Percentiles rank a stretch among this genome's conserved stretches.
phyloP scores from a whole-genome alignment of 1,140 invertebrate species.

The Augochlora pura region DNA sequence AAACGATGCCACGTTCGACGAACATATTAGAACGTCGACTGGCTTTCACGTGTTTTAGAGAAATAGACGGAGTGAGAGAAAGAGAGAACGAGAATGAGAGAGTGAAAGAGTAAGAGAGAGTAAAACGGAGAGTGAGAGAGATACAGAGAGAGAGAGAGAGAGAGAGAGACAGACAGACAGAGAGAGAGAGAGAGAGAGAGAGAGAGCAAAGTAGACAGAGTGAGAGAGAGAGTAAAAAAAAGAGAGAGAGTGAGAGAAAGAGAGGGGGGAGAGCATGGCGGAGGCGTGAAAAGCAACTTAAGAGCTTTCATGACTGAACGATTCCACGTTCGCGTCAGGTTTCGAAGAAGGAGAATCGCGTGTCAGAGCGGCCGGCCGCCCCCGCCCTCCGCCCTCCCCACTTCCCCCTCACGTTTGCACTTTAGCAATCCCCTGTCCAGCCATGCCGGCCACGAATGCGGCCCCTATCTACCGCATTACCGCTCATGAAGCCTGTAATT shows the following conservation, averaged over 20 bases:
- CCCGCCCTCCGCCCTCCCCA: conserved; percentile 25
- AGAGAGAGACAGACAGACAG: background rate
- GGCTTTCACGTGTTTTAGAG: background rate
- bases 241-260: too few relatives aligned
- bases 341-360: conserved; percentile 66
- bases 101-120: too few relatives aligned
- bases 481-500: conserved; percentile 64
- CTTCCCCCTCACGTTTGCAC: conserved; percentile 39
- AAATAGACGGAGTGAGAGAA: background rate
- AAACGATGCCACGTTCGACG: conserved; percentile 18
- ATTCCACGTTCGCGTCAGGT: conserved; percentile 50
- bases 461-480: conserved; percentile 55
- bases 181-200: background rate
- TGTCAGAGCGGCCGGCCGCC: too few relatives aligned
- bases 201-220: too few relatives aligned
- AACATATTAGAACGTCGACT: conserved; percentile 35
- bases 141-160: background rate
- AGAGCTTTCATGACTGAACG: conserved; percentile 58
- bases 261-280: background rate
- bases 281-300: conserved; percentile 45
- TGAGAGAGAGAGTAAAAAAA: background rate
- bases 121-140: too few relatives aligned
- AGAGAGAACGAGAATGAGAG: background rate
- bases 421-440: conserved; percentile 45
- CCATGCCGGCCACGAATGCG: conserved; percentile 46